These are phyloP conservation scores for Ganaspis sp. DNA, from an alignment of 1,140 invertebrate species.

Conservation along the genomic window DNA sequence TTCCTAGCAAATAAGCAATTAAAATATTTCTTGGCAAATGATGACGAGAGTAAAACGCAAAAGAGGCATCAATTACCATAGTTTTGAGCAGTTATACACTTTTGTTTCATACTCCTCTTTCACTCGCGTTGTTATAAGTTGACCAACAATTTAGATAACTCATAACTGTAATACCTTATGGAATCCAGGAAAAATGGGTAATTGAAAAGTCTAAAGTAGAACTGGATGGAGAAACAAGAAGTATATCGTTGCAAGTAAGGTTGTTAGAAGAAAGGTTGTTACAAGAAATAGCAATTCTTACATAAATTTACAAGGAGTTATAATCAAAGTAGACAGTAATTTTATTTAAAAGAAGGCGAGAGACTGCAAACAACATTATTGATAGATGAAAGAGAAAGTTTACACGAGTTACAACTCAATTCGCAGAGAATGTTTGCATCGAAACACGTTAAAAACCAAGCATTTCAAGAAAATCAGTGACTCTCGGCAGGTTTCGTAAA, in stretches of 20 bases:
- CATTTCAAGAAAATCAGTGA: slow-evolving; percentile 22
- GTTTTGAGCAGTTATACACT: too few relatives aligned
- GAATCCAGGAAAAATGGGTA: neutral
- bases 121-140: too few relatives aligned
- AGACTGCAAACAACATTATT: slow-evolving; percentile 14
- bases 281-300: slow-evolving; percentile 2
- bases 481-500: slow-evolving; percentile 6
- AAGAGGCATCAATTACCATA: too few relatives aligned
- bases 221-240: neutral
- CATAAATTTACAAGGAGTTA: slow-evolving; percentile 1
- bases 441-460: neutral
- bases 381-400: slow-evolving; percentile 25
- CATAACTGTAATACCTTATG: too few relatives aligned
- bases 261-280: too few relatives aligned
- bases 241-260: neutral
- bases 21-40: too few relatives aligned
- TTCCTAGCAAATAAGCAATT: too few relatives aligned
- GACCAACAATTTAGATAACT: too few relatives aligned
- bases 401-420: slow-evolving; percentile 20
- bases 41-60: too few relatives aligned
- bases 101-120: too few relatives aligned
- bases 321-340: slow-evolving; percentile 15
- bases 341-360: slow-evolving; percentile 14
- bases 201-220: neutral
- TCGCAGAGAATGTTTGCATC: slow-evolving; percentile 8